Percentiles rank a stretch among this genome's conserved stretches.
Evolutionary conservation across 2,797 vertebrate species (phyloP).

Genomic region (Babyrousa celebensis): DNA sequence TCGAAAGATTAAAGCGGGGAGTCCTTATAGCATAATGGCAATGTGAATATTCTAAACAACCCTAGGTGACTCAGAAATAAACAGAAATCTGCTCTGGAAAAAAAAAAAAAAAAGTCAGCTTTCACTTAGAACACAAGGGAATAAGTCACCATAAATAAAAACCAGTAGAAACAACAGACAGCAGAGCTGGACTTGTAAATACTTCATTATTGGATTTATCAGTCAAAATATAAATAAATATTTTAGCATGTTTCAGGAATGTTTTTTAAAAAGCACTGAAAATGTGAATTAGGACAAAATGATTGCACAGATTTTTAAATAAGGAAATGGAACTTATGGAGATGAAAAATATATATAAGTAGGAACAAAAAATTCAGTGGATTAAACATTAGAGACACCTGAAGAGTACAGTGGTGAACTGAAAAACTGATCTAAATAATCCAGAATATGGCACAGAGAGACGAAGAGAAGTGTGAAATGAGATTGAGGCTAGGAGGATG

Average conservation of each 20-base stretch:
- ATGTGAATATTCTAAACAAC: background rate
- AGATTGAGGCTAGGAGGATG: background rate
- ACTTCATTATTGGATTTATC: background rate
- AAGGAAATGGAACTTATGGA: conserved; percentile 58
- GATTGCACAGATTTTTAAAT: conserved; percentile 26
- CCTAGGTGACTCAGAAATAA: background rate
- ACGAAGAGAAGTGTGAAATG: background rate
- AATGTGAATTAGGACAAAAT: background rate
- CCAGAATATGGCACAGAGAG: background rate
- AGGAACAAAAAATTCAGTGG: conserved; percentile 24
- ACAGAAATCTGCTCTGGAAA: background rate
- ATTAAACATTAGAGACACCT: background rate
- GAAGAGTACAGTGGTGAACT: background rate
- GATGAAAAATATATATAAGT: conserved; percentile 48
- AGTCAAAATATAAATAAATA: conserved; percentile 4
- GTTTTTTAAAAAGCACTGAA: conserved; percentile 9
- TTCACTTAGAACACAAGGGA: background rate
- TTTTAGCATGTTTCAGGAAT: conserved; percentile 33
- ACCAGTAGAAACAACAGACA: background rate
- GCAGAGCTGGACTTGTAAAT: background rate
- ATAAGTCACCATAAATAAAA: background rate
- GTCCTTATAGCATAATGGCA: background rate
- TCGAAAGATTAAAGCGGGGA: background rate
- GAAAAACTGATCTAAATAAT: conserved; percentile 21
- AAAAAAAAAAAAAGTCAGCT: background rate